Base-by-base conservation (phyloP, 2,888 invertebrate genomes). In the Automeris io region DNA sequence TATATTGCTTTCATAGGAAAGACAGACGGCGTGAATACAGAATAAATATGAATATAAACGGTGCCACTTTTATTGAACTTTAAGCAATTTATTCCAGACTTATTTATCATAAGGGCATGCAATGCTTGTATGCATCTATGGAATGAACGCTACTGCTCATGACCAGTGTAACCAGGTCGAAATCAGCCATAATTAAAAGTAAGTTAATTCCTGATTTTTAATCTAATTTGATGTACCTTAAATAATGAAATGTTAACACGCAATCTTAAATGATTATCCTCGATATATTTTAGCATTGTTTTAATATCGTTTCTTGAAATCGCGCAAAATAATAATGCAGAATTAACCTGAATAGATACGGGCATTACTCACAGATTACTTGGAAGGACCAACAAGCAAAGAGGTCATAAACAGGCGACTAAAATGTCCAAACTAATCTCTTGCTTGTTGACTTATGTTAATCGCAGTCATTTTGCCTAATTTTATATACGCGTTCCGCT, bases 341-440 rank as follows among this genome's bases (percentile, higher is more conserved):
- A 59, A 66, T 63, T 59, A 65, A 59, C 57, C 51, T 50, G 54
- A 49, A 49, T 46, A 54, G 54, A 48, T 54, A 47, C 39, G 36
- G 45, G 54, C 42, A 54, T 57, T 53, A 51, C 46, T 34, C 34
- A 40, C 47, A 51, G 53, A 56, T 55, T 50, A 53, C 42, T 43
- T 34, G 26, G 41, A 34, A 18, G 26, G 34, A 33, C 29, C 22
- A 22, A 34, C 39, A 21, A 8, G 16, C 29, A 29, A 29, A 29
- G 25, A 36, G 23, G 9, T 11, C 23, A n/a, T 31, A 37, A 31
- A 37, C 37, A 18, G 23, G 5, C 23, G 16, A 23, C 29, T 29
- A 29, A 29, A 29, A 16, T 29, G 33, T 33, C 26, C 37, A 31
- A 22, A 32, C 35, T 31, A 37, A 32, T 23, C 37, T 18, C 8